These are phyloP conservation scores for Gasteruption jaculator DNA, from an alignment of 2,888 invertebrate genomes.

Conservation along the genomic window DNA sequence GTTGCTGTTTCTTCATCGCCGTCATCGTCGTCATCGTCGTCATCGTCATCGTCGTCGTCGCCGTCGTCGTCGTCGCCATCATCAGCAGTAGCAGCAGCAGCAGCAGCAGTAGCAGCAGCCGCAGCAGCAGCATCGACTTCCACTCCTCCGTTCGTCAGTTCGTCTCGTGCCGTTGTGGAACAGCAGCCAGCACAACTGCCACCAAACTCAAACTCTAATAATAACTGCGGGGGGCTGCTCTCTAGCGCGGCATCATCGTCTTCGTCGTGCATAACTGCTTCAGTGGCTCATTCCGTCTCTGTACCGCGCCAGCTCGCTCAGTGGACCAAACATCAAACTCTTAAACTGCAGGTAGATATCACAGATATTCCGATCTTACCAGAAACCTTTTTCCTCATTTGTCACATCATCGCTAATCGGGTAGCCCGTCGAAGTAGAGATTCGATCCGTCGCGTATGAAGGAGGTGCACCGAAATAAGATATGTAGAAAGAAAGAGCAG, in stretches of 20 bases:
- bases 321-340: slow-evolving; percentile 48
- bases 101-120: slow-evolving; percentile 11
- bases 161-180: slow-evolving; percentile 23
- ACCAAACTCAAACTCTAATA: slow-evolving; percentile 43
- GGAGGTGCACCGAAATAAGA: no score
- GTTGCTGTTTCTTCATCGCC: slow-evolving; percentile 16
- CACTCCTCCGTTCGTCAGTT: background rate
- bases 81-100: slow-evolving; percentile 18
- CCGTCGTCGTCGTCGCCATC: slow-evolving; percentile 17
- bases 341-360: slow-evolving; percentile 48
- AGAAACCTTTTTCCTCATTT: no score
- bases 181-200: slow-evolving; percentile 30
- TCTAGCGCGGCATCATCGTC: slow-evolving; percentile 27
- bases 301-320: slow-evolving; percentile 42
- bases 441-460: no score
- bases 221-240: slow-evolving; percentile 43
- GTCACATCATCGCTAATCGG: no score
- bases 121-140: slow-evolving; percentile 7
- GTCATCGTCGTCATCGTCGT: slow-evolving; percentile 17
- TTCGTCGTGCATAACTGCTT: slow-evolving; percentile 24
- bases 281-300: slow-evolving; percentile 32
- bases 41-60: slow-evolving; percentile 12
- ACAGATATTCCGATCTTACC: no score
- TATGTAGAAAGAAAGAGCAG: no score
- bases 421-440: no score